A percentile compares a stretch with the other conserved stretches of the same genome.
Conservation (phyloP, 2,888 invertebrate species). For the Rhimphoctona megacephalus region DNA sequence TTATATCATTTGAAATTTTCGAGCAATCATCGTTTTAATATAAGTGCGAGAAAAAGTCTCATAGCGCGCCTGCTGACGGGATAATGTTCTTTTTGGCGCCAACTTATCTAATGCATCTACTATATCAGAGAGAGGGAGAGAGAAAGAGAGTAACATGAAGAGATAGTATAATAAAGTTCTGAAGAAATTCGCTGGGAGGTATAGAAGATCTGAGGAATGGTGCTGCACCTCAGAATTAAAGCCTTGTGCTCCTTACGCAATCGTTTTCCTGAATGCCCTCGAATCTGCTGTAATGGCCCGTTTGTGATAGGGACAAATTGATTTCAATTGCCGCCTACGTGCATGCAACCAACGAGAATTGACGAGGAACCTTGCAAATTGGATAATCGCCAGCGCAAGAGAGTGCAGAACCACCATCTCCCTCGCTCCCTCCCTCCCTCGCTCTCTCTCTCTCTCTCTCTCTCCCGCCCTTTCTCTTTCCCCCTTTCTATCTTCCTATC, state of each 20-base stretch:
- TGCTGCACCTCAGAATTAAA: slow-evolving; percentile 42
- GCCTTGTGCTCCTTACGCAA: slow-evolving; percentile 66
- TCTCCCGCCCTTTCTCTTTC: not conserved
- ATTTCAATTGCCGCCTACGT: slow-evolving; percentile 78
- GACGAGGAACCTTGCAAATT: slow-evolving; percentile 79
- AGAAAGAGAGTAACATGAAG: slow-evolving; percentile 1
- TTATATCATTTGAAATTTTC: too few relatives aligned
- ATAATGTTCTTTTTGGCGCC: too few relatives aligned
- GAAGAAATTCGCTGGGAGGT: slow-evolving; percentile 51
- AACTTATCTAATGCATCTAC: too few relatives aligned
- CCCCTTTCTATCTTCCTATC: not conserved
- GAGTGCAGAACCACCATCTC: slow-evolving; percentile 58
- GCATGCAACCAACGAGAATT: slow-evolving; percentile 78
- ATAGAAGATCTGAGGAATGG: slow-evolving; percentile 15
- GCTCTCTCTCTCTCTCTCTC: slow-evolving; percentile 6
- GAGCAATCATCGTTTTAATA: too few relatives aligned
- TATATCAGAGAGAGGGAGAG: not conserved
- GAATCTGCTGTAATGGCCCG: slow-evolving; percentile 70
- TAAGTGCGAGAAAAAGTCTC: too few relatives aligned
- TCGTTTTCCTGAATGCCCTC: slow-evolving; percentile 69
- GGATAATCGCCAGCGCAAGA: slow-evolving; percentile 79
- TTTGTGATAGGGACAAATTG: slow-evolving; percentile 76
- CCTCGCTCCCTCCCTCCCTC: slow-evolving; percentile 3
- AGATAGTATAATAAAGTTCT: slow-evolving; percentile 57
- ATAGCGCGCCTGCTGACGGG: too few relatives aligned